Percentiles rank a stretch among this genome's conserved stretches.
These are phyloP conservation scores for Masticophis lateralis DNA, from an alignment of 2,797 vertebrate genomes.

Conservation along the genomic window DNA sequence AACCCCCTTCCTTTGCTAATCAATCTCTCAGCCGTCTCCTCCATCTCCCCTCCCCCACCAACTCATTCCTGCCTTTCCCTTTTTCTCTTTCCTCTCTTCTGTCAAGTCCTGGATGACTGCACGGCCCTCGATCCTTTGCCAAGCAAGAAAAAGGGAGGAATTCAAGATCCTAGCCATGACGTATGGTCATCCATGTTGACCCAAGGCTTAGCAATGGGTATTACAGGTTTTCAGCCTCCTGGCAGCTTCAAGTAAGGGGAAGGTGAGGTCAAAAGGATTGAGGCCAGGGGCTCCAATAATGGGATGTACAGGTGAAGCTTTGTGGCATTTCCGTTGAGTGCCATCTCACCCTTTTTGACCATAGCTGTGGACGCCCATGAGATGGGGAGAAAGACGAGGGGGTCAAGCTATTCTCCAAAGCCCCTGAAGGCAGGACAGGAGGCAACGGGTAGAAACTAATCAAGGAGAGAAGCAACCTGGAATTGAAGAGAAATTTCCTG, in stretches of 20 bases:
- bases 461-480: too few species aligned
- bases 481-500: too few species aligned
- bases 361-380: background rate
- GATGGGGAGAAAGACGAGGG: background rate
- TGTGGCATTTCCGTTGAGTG: too few species aligned
- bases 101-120: background rate
- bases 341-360: background rate
- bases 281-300: too few species aligned
- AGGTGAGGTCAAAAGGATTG: background rate
- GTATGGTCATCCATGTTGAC: background rate
- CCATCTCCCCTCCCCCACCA: background rate
- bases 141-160: background rate
- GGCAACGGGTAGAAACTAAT: too few species aligned
- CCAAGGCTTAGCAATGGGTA: background rate
- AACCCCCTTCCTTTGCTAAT: background rate
- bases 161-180: background rate
- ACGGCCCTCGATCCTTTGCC: background rate
- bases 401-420: too few species aligned
- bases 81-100: background rate
- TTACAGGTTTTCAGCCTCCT: background rate
- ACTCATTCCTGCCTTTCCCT: background rate
- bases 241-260: background rate
- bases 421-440: too few species aligned
- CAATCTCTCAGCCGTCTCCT: background rate
- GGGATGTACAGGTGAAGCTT: background rate